Conservation (phyloP, 2,113 vertebrate genomes). For the Dromas ardeola region DNA sequence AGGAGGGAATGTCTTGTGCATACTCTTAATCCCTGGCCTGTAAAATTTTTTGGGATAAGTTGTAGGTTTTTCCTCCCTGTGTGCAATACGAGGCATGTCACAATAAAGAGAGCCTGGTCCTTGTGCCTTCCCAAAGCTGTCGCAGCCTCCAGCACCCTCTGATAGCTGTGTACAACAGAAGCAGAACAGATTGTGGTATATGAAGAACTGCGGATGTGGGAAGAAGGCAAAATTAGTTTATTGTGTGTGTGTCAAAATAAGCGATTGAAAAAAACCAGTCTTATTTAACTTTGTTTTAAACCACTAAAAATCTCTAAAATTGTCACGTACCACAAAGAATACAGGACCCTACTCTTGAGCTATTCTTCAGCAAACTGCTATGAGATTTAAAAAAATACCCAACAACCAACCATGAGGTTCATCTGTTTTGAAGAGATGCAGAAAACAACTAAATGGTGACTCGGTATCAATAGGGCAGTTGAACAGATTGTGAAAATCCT, state of each 20-base stretch:
- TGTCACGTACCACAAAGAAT: not conserved
- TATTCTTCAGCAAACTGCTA: not conserved
- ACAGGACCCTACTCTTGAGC: not conserved
- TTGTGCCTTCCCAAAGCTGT: not conserved
- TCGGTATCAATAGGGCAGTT: not conserved
- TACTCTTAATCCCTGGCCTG: not conserved
- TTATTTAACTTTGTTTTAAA: not conserved
- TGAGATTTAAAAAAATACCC: not conserved
- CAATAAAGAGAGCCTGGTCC: not conserved
- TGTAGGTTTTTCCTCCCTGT: not conserved
- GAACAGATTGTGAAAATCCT: not conserved
- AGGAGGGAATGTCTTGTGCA: not conserved
- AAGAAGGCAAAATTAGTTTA: conserved; percentile 19
- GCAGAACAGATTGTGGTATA: conserved; percentile 30
- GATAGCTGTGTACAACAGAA: not conserved
- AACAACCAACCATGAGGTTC: not conserved
- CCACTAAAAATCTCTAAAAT: not conserved
- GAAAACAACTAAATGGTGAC: not conserved
- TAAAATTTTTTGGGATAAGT: not conserved
- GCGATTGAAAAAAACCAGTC: not conserved
- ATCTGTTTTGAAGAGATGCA: not conserved
- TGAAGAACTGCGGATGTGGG: conserved; percentile 4
- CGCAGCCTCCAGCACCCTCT: not conserved
- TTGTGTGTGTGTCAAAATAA: conserved; percentile 9
- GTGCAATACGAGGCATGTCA: not conserved